phyloP scores from a whole-genome alignment of 2,888 invertebrate genomes.

The Aphelenchoides bicaudatus region DNA sequence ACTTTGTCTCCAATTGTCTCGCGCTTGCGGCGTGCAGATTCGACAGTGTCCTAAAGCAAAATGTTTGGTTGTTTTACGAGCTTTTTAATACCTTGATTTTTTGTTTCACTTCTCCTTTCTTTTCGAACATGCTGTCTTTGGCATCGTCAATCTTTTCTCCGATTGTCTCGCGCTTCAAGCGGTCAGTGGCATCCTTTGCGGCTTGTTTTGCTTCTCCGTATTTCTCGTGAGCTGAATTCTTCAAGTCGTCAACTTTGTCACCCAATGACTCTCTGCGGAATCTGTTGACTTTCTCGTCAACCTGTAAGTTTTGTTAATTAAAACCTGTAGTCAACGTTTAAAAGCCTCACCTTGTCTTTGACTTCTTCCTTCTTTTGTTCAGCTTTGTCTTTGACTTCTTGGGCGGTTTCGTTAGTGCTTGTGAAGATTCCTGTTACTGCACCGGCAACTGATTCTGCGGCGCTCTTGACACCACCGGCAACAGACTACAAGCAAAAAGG shows the following conservation, averaged over 20 bases:
- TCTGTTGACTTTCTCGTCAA: slow-evolving; percentile 9
- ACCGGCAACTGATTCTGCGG: slow-evolving; percentile 11
- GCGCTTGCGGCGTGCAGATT: not conserved
- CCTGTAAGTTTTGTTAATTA: not conserved
- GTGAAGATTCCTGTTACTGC: too few relatives aligned
- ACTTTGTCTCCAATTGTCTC: not conserved
- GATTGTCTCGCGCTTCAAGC: not conserved
- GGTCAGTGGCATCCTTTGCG: slow-evolving; percentile 1
- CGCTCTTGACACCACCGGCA: too few relatives aligned
- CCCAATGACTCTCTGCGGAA: not conserved
- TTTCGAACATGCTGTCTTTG: slow-evolving; percentile 8
- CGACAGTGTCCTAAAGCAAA: too few relatives aligned
- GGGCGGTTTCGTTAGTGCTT: too few relatives aligned
- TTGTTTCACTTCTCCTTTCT: not conserved
- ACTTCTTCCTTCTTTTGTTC: slow-evolving; percentile 11
- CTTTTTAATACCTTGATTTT: not conserved
- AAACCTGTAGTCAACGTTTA: not conserved
- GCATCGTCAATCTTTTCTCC: slow-evolving; percentile 11
- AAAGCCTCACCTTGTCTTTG: slow-evolving; percentile 1
- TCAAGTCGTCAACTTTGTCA: not conserved
- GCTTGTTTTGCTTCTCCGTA: not conserved
- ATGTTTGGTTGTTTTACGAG: too few relatives aligned
- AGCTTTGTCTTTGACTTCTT: slow-evolving; percentile 4
- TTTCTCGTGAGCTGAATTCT: not conserved
- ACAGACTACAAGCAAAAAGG: too few relatives aligned